phyloP scores from a whole-genome alignment of 2,888 invertebrate species.

The Stictocephala bisonia region DNA sequence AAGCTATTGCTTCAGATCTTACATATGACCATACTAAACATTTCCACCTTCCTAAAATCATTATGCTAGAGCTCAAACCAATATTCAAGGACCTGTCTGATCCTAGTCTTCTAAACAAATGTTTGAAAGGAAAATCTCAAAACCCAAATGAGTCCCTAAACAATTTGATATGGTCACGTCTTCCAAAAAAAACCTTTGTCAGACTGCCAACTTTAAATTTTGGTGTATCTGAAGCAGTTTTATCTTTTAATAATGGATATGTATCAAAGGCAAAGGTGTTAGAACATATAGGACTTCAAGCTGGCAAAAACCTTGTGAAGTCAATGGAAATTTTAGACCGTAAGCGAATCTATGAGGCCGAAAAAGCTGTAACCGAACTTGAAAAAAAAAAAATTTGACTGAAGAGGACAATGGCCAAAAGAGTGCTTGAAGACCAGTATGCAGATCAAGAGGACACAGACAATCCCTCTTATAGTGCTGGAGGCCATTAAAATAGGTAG shows the following conservation, averaged over 20 bases:
- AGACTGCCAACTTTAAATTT: not conserved
- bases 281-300: not conserved
- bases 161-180: not conserved
- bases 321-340: conserved; percentile 7
- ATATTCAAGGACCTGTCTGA: conserved; percentile 10
- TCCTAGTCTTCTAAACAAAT: conserved; percentile 8
- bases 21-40: conserved; percentile 19
- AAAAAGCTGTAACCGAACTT: not conserved
- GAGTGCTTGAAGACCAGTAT: conserved; percentile 10
- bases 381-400: not conserved
- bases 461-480: not conserved
- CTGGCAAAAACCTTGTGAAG: not conserved
- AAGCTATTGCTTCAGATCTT: not conserved
- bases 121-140: conserved; percentile 37
- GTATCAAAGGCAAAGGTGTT: not conserved
- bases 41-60: not conserved
- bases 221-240: conserved; percentile 6
- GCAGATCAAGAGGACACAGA: not conserved
- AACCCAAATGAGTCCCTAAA: conserved; percentile 38
- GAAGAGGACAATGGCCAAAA: conserved; percentile 11
- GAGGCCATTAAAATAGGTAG: not conserved
- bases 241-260: conserved; percentile 10
- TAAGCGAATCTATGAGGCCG: not conserved
- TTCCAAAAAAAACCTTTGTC: not conserved
- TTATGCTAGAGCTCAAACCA: conserved; percentile 11